phyloP scores from a whole-genome alignment of 2,113 vertebrate genomes.

The Catharus bicknelli region DNA sequence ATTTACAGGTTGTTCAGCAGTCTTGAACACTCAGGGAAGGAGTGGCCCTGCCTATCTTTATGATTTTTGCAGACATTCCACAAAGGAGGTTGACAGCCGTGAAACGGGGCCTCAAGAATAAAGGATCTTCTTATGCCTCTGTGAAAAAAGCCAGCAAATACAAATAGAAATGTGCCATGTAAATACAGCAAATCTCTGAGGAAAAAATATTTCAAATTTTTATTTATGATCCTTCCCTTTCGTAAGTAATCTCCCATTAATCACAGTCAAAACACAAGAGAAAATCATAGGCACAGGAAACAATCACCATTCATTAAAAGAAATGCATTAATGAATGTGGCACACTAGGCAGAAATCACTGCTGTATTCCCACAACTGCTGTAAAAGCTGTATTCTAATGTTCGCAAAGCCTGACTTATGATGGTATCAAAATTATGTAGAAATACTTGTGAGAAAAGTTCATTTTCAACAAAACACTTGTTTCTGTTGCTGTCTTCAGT shows the following conservation, averaged over 20 bases:
- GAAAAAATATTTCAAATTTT: not conserved
- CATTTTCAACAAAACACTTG: not conserved
- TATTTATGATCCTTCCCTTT: not conserved
- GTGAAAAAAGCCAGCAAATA: not conserved
- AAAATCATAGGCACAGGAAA: constrained; percentile 7
- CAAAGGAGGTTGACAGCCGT: not conserved
- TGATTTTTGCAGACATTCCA: not conserved
- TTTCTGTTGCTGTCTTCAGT: rapidly evolving
- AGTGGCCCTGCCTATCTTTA: not conserved
- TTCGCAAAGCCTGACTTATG: not conserved
- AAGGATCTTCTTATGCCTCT: not conserved
- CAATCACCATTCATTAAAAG: not conserved
- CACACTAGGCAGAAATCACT: not conserved
- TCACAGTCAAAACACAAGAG: not conserved
- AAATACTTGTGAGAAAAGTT: not conserved
- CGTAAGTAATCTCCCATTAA: not conserved
- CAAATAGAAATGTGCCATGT: not conserved
- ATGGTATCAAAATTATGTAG: not conserved
- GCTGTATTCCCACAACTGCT: not conserved
- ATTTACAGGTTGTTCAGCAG: not conserved
- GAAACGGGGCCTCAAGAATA: not conserved
- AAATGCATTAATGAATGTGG: not conserved
- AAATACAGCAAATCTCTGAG: not conserved
- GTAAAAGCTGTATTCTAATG: not conserved
- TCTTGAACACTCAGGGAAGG: not conserved